These are phyloP conservation scores for Bombus ignitus DNA, from an alignment of 1,140 invertebrate species.

Conservation along the genomic window DNA sequence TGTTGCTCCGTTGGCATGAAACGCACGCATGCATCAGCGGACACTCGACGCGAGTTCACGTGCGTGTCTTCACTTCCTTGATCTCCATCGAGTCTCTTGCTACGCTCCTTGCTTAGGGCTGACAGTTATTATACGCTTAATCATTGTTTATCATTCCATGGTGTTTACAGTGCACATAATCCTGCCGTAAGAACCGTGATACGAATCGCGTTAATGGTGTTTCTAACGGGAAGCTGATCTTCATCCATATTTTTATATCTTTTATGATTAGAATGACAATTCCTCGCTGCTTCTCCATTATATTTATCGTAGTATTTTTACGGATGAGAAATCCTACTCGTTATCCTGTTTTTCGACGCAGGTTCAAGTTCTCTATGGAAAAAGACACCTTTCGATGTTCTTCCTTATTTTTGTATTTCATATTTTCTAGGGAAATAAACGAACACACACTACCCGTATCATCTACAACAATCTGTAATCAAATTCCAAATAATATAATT, in stretches of 20 bases:
- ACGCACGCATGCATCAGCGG: constrained; percentile 12
- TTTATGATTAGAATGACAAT: not conserved
- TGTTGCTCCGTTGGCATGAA: constrained; percentile 15
- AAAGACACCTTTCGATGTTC: no score
- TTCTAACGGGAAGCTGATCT: not conserved
- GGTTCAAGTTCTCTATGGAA: no score
- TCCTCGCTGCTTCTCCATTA: not conserved
- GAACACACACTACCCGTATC: no score
- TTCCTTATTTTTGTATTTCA: no score
- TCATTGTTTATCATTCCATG: constrained; percentile 48
- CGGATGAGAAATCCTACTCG: not conserved
- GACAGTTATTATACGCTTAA: constrained; percentile 50
- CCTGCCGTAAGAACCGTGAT: not conserved
- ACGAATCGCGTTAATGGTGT: constrained; percentile 9
- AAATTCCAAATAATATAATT: not conserved
- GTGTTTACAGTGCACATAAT: constrained; percentile 23
- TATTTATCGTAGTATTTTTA: not conserved
- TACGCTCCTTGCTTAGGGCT: not conserved
- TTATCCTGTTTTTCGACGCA: no score
- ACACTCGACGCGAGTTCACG: constrained; percentile 32
- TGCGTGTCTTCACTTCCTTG: constrained; percentile 41
- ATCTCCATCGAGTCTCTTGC: constrained; percentile 19
- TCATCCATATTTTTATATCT: not conserved
- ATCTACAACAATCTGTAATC: no score
- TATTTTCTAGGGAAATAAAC: no score